Evolutionary conservation across 2,113 vertebrate genomes (phyloP).

Genomic region (Promerops cafer): DNA sequence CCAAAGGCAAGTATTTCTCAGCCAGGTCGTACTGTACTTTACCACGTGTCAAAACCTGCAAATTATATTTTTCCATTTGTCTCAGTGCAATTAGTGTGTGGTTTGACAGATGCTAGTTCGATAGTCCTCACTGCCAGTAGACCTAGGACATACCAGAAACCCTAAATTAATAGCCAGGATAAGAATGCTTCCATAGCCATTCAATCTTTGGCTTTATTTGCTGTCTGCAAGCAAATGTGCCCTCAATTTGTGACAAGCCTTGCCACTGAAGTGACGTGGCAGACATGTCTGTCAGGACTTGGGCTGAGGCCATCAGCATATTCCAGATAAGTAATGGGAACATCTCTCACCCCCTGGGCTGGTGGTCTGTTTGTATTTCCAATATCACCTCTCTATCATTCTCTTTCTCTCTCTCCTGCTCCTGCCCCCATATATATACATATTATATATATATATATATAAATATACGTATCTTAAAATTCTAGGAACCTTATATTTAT

Average conservation of each 20-base stretch:
- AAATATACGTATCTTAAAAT: background rate
- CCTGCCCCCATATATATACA: no score
- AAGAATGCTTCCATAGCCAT: background rate
- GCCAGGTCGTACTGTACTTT: background rate
- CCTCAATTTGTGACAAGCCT: constrained; percentile 51
- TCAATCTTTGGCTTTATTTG: constrained; percentile 20
- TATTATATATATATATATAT: background rate
- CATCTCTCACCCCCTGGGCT: constrained; percentile 37
- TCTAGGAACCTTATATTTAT: background rate
- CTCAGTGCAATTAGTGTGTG: constrained; percentile 4
- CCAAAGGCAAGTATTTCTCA: constrained; percentile 37
- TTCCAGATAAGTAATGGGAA: constrained; percentile 26
- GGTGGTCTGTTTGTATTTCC: constrained; percentile 24
- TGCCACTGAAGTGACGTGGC: constrained; percentile 39
- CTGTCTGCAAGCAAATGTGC: background rate
- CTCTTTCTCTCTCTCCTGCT: background rate
- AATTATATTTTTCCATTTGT: constrained; percentile 62
- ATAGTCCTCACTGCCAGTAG: background rate
- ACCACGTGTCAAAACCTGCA: constrained; percentile 35
- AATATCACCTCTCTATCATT: background rate
- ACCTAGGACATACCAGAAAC: background rate
- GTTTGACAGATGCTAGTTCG: constrained; percentile 25
- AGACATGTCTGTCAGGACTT: constrained; percentile 51
- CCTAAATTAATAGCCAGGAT: constrained; percentile 13
- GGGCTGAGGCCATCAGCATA: constrained; percentile 41